Evolutionary conservation across 1,140 invertebrate genomes (phyloP).

Genomic region (Zaprionus lachaisei): DNA sequence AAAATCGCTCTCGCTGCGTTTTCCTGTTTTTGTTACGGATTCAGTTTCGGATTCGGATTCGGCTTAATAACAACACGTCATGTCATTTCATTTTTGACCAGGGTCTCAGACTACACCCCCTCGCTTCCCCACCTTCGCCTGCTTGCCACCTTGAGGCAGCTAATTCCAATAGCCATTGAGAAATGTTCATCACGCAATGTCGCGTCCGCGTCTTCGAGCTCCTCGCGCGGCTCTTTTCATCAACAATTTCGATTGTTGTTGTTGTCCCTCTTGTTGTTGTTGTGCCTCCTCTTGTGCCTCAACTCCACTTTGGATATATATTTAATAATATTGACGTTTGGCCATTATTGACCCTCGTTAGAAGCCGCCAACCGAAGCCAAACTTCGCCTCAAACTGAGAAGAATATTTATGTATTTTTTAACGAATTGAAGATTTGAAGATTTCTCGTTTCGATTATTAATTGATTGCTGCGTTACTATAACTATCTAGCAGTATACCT

Average conservation of each 20-base stretch:
- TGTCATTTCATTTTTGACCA: constrained; percentile 67
- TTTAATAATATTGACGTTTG: constrained; percentile 76
- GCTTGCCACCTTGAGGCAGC: neutral
- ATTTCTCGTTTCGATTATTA: constrained; percentile 6
- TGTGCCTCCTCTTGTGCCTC: neutral
- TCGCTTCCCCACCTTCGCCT: neutral
- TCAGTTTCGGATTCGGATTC: constrained; percentile 45
- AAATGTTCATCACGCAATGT: constrained; percentile 78
- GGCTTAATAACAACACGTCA: constrained; percentile 77
- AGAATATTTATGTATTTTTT: constrained; percentile 34
- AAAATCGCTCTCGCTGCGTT: constrained; percentile 39
- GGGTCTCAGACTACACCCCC: constrained; percentile 15
- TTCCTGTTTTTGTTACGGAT: constrained; percentile 47
- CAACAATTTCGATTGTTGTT: constrained; percentile 16
- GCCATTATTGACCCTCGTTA: constrained; percentile 67
- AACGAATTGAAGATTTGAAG: constrained; percentile 13
- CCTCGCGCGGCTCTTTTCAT: constrained; percentile 67
- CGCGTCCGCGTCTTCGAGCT: constrained; percentile 54
- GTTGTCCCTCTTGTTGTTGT: constrained; percentile 23
- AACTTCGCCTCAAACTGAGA: constrained; percentile 14
- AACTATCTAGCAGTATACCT: neutral
- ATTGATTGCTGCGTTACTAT: neutral
- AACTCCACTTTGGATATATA: constrained; percentile 50
- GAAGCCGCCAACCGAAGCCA: constrained; percentile 20
- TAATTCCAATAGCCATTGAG: constrained; percentile 54